A percentile compares a stretch with the other conserved stretches of the same genome.
Evolutionary conservation across 1,140 invertebrate genomes (phyloP).

Genomic region (Melipona quadrifasciata): DNA sequence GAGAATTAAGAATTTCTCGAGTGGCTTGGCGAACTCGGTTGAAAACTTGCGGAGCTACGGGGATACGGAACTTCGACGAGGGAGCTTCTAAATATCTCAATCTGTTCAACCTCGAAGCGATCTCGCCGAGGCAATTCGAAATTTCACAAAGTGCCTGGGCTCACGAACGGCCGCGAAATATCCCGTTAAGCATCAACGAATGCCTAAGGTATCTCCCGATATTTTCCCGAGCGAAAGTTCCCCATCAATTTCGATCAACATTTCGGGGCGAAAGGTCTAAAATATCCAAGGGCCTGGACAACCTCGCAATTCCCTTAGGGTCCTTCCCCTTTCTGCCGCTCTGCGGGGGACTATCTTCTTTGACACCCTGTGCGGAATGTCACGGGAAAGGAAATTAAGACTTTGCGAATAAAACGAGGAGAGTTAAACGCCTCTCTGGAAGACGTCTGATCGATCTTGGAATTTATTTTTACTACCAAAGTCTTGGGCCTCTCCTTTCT

Average conservation of each 20-base stretch:
- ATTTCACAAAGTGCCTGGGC: slow-evolving; percentile 3
- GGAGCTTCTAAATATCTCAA: slow-evolving; percentile 33
- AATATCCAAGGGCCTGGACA: neutral
- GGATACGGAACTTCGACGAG: neutral
- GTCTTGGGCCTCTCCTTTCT: neutral
- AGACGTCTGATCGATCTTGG: neutral
- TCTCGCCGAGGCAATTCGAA: slow-evolving; percentile 6
- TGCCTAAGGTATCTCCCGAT: neutral
- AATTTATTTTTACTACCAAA: too few relatives aligned
- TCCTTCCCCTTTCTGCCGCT: neutral
- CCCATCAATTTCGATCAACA: neutral
- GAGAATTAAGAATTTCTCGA: slow-evolving; percentile 7
- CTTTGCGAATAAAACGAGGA: neutral
- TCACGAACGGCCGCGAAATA: neutral
- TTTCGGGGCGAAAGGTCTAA: too few relatives aligned
- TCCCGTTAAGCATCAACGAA: slow-evolving; percentile 28
- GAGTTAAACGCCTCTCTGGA: neutral
- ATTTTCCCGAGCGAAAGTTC: neutral
- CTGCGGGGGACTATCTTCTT: neutral
- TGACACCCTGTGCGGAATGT: neutral
- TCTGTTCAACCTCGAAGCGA: slow-evolving; percentile 17
- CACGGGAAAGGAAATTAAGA: neutral
- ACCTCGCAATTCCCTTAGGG: neutral
- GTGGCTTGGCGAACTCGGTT: neutral
- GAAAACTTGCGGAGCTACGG: slow-evolving; percentile 9